Evolutionary conservation across 2,888 invertebrate species (phyloP).

Genomic region (Callimorpha dominula): DNA sequence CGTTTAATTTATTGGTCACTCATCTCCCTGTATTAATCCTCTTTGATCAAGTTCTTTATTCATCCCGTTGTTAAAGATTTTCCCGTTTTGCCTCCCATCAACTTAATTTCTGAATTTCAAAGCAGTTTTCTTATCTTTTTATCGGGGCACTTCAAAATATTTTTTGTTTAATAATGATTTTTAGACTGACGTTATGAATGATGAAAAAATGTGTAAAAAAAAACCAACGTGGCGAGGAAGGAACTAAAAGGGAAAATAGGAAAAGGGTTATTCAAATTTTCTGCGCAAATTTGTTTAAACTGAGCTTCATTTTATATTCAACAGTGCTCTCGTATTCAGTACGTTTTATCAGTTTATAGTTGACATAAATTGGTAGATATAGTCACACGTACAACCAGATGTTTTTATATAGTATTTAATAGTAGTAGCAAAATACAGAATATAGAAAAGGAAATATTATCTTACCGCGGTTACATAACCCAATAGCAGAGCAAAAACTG

Average conservation of each 20-base stretch:
- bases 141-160: no score
- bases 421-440: not conserved
- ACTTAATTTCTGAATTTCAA: no score
- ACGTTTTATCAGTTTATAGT: no score
- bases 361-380: no score
- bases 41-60: not conserved
- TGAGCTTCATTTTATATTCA: no score
- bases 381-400: not conserved
- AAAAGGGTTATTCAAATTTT: not conserved
- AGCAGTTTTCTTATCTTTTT: no score
- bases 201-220: no score
- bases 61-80: not conserved
- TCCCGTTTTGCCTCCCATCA: not conserved
- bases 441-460: not conserved
- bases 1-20: not conserved
- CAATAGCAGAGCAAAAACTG: constrained; percentile 89
- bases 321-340: no score
- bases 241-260: not conserved
- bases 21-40: not conserved
- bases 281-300: not conserved
- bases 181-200: no score
- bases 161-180: no score
- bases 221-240: not conserved
- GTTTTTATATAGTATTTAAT: not conserved
- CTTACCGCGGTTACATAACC: constrained; percentile 88